Evolutionary conservation across 2,888 invertebrate species (phyloP), one percentile per base, ranked within the genome.

Genomic region (Oscheius sp.): DNA sequence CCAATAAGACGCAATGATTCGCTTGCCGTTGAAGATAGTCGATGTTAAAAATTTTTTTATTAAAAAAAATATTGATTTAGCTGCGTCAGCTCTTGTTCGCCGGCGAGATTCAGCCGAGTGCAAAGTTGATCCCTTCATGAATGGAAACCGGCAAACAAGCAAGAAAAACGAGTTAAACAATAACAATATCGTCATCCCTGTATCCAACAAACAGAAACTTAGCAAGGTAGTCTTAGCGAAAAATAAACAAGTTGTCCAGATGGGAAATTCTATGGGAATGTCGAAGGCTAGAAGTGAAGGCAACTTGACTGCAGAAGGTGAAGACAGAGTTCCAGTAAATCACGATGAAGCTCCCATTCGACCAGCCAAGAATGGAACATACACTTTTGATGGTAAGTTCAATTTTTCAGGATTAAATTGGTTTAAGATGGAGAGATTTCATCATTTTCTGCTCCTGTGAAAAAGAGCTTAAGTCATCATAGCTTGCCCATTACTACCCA

Each of bases 381-480:
- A 69, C 45, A 34, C 33, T 10, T n/a, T 58, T 55, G 55, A 65
- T 12, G 52, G 55, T 57, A 34, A 53, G 31, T 12, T 17, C 6
- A 23, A 15, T 53, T 4, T 48, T 25, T 5, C 5, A 23, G 12
- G 25, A 20, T 6, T 5, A 17, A n/a, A 10, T 27, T 12, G 37
- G 23, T 5, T 50, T 29, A 6, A 34, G n/a, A 53, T 34, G 46
- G 58, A 52, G 39, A 64, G 37, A 45, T 45, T 25, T 42, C 42
- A 3, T 34, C 64, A 1, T 64, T 34, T 23, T 34, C 52, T 17
- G 53, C 55, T 4, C 53, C 53, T 20, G 69, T 73, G 12, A 74
- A 75, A 57, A 78, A 76, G 55, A 76, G 75, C 42, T 61, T 70
- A 52, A 77, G 77, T 37, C 79, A 79, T 58, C 75, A 79, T 58